phyloP scores from a whole-genome alignment of 2,888 invertebrate species.

The Ctenicera cuprea region DNA sequence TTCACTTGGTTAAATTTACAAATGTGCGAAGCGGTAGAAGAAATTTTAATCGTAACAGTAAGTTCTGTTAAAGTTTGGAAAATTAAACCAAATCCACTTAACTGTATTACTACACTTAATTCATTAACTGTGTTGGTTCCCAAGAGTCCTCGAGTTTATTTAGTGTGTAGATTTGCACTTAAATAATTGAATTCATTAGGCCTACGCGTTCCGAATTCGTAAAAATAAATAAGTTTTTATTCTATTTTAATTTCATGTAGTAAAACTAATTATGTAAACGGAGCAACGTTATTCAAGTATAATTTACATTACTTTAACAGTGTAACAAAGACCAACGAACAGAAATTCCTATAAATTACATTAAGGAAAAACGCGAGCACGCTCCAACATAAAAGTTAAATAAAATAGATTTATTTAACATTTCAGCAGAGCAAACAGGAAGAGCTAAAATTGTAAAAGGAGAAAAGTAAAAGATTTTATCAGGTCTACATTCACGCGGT shows the following conservation, averaged over 20 bases:
- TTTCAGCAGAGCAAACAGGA: slow-evolving; percentile 18
- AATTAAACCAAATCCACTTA: slow-evolving; percentile 29
- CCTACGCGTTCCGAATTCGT: no score
- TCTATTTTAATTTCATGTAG: no score
- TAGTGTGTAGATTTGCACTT: slow-evolving; percentile 16
- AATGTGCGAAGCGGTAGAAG: background rate
- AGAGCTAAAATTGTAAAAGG: slow-evolving; percentile 6
- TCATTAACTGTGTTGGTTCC: slow-evolving; percentile 11
- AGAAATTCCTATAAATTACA: no score
- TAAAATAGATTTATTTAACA: slow-evolving; percentile 6
- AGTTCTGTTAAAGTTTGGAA: background rate
- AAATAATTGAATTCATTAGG: slow-evolving; percentile 12
- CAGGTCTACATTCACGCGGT: background rate
- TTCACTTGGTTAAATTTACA: slow-evolving; percentile 8
- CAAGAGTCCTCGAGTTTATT: slow-evolving; percentile 18
- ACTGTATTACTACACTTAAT: slow-evolving; percentile 25
- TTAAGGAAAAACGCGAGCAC: background rate
- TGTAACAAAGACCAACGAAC: no score
- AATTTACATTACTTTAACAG: no score
- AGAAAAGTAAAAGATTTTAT: slow-evolving; percentile 21
- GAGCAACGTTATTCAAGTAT: no score
- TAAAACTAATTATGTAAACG: no score
- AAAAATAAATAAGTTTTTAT: no score
- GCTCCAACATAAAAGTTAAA: background rate
- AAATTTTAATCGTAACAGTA: slow-evolving; percentile 7